Conservation (phyloP, 2,888 invertebrate species). For the Nezara viridula region DNA sequence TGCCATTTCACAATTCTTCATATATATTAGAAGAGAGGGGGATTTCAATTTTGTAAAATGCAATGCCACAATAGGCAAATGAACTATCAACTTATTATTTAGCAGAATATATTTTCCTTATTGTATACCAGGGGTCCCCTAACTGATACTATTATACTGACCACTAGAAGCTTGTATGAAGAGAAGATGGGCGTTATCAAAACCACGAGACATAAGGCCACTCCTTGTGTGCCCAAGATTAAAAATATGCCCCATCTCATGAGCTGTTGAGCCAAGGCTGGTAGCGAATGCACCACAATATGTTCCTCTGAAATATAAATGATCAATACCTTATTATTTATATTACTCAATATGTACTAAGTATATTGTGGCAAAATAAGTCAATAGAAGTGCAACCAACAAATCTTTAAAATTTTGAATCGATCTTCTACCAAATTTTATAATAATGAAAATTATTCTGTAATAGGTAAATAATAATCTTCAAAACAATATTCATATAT, state of each 20-base stretch:
- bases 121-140: too few species aligned
- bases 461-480: not conserved
- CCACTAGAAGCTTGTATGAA: conserved; percentile 70
- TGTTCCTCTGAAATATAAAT: conserved; percentile 75
- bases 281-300: conserved; percentile 91
- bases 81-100: too few species aligned
- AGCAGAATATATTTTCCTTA: too few species aligned
- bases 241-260: conserved; percentile 95
- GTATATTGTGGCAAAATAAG: not conserved
- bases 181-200: conserved; percentile 85
- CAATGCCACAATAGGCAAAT: too few species aligned
- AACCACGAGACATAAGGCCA: conserved; percentile 91
- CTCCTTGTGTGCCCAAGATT: conserved; percentile 91
- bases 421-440: too few species aligned
- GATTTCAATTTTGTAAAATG: too few species aligned
- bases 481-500: not conserved
- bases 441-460: not conserved
- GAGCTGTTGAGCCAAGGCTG: conserved; percentile 90
- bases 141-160: not conserved
- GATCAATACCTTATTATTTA: not conserved
- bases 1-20: too few species aligned
- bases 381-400: not conserved
- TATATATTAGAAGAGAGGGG: too few species aligned
- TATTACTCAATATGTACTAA: not conserved
- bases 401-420: too few species aligned